Percentiles rank a stretch among this genome's conserved stretches.
phyloP scores from a whole-genome alignment of 1,140 invertebrate species.

The Camponotus pennsylvanicus region DNA sequence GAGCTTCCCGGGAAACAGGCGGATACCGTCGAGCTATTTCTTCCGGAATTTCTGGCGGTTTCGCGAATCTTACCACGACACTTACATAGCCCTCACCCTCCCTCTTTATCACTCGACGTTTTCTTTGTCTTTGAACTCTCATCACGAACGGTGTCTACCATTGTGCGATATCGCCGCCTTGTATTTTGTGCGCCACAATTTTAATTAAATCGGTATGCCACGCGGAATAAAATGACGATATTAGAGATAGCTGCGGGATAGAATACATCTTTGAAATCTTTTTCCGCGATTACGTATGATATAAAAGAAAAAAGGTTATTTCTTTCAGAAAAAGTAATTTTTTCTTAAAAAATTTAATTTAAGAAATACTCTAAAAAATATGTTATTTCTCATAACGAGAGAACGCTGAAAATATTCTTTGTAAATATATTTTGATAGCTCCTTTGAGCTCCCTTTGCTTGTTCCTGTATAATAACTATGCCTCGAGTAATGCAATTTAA shows the following conservation, averaged over 20 bases:
- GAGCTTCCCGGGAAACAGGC: conserved; percentile 46
- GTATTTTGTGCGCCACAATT: neutral
- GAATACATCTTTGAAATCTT: neutral
- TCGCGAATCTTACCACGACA: conserved; percentile 37
- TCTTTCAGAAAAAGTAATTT: neutral
- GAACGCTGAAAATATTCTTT: too few species aligned
- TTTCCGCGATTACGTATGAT: neutral
- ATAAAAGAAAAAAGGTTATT: neutral
- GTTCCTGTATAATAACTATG: neutral
- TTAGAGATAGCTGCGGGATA: neutral
- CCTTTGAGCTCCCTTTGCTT: neutral
- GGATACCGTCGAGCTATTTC: conserved; percentile 56
- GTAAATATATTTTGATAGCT: neutral
- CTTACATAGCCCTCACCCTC: neutral
- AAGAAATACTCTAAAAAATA: too few species aligned
- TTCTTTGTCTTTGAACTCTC: conserved; percentile 15
- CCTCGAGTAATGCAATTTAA: neutral
- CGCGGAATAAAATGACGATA: neutral
- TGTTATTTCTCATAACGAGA: too few species aligned
- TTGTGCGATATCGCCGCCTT: neutral
- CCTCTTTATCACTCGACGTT: neutral
- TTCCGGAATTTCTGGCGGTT: conserved; percentile 64
- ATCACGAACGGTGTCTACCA: neutral
- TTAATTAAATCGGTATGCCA: conserved; percentile 31
- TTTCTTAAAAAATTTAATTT: too few species aligned